Percentiles rank a stretch among this genome's conserved stretches.
phyloP scores from a whole-genome alignment of 1,140 invertebrate species.

The Archegozetes longisetosus region DNA sequence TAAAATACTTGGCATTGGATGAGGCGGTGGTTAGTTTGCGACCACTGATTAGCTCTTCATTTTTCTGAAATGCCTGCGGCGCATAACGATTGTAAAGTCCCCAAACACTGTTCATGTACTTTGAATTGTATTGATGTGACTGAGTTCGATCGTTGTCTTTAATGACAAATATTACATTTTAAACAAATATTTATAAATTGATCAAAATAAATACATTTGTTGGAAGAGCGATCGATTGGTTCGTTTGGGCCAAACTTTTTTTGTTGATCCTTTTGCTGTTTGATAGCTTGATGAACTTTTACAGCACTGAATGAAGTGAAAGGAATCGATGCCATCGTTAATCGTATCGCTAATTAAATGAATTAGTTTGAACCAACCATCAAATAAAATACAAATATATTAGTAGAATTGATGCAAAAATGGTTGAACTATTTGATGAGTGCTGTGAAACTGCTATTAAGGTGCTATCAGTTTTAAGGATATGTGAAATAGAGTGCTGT shows the following conservation, averaged over 20 bases:
- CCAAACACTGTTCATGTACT: conserved; percentile 78
- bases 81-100: conserved; percentile 69
- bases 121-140: conserved; percentile 61
- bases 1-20: not conserved
- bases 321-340: conserved; percentile 20
- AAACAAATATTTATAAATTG: not conserved
- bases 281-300: conserved; percentile 17
- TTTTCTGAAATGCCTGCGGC: conserved; percentile 56
- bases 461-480: no score
- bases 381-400: no score
- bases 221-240: not conserved
- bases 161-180: conserved; percentile 14
- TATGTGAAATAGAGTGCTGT: no score
- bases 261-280: conserved; percentile 8
- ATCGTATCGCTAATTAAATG: not conserved
- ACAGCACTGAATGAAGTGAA: conserved; percentile 16
- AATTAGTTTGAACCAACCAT: no score
- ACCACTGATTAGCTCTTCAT: conserved; percentile 36
- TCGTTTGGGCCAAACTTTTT: not conserved
- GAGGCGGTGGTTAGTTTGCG: not conserved
- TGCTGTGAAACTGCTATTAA: no score
- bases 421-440: no score
- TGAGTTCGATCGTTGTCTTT: conserved; percentile 28
- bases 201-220: not conserved
- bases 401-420: no score